Evolutionary conservation across 23 tunicate genomes (phyloP).

Genomic region (Botrylloides violaceus): DNA sequence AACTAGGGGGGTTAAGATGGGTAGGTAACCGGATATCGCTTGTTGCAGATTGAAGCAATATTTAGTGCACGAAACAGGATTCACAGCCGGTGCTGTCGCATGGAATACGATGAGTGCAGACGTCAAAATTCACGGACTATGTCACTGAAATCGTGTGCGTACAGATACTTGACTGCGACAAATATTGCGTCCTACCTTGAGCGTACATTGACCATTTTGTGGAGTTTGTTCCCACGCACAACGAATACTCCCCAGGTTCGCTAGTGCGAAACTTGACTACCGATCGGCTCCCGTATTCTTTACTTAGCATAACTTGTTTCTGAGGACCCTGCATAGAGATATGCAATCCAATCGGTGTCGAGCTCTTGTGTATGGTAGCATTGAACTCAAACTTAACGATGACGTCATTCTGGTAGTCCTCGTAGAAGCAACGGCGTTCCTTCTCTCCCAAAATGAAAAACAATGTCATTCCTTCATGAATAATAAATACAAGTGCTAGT

Average conservation of each 20-base stretch:
- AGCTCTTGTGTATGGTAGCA: neutral
- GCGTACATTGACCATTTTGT: slow-evolving; percentile 24
- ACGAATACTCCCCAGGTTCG: slow-evolving; percentile 9
- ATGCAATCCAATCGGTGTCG: neutral
- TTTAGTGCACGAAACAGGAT: no score
- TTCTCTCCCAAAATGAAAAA: slow-evolving; percentile 15
- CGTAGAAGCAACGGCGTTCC: slow-evolving; percentile 12
- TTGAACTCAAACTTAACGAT: neutral
- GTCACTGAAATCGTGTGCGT: no score
- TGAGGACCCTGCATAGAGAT: slow-evolving; percentile 12
- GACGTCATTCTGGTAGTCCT: neutral
- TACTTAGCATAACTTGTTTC: neutral
- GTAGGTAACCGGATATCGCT: no score
- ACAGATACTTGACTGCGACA: no score
- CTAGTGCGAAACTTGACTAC: neutral
- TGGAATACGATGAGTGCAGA: no score
- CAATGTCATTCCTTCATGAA: no score
- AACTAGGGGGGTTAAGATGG: no score
- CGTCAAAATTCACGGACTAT: no score
- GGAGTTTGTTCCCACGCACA: slow-evolving; percentile 19
- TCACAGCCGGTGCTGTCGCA: no score
- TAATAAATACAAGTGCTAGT: no score
- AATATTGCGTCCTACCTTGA: no score
- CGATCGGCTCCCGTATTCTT: slow-evolving; percentile 9
- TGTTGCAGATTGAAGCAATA: no score